Conservation (phyloP, 2,888 invertebrate genomes). For the Ommatoiulus sabulosus region DNA sequence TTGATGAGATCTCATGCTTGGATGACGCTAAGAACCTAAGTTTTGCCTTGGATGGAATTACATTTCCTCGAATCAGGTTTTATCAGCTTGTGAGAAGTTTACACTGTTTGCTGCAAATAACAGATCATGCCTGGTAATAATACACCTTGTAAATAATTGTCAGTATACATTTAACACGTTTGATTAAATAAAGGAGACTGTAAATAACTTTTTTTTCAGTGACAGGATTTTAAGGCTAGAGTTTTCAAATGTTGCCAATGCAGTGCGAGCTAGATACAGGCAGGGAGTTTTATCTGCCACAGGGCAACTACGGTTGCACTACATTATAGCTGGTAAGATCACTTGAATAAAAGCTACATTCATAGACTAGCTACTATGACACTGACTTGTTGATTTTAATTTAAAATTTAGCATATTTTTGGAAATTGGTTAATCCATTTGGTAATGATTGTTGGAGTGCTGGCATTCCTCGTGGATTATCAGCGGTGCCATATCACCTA, state of each 20-base stretch:
- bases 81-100: neutral
- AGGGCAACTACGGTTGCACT: conserved; percentile 1
- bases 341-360: neutral
- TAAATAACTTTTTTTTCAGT: neutral
- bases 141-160: neutral
- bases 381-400: neutral
- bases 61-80: conserved; percentile 41
- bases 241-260: neutral
- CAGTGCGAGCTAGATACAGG: conserved; percentile 26
- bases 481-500: conserved; percentile 38
- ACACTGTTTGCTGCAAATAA: neutral
- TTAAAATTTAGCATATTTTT: conserved; percentile 52
- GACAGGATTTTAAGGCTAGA: conserved; percentile 14
- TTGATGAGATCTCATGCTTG: neutral
- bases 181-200: neutral
- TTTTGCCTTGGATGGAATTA: conserved; percentile 7
- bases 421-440: neutral
- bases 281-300: neutral
- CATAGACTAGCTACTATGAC: neutral
- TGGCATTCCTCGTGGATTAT: neutral
- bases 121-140: conserved; percentile 44
- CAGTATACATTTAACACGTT: neutral
- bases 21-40: conserved; percentile 23
- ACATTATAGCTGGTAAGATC: conserved; percentile 22
- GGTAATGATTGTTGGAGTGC: conserved; percentile 17